Conservation (phyloP, 2,797 vertebrate species). For the Enteromius unitaeniatus region DNA sequence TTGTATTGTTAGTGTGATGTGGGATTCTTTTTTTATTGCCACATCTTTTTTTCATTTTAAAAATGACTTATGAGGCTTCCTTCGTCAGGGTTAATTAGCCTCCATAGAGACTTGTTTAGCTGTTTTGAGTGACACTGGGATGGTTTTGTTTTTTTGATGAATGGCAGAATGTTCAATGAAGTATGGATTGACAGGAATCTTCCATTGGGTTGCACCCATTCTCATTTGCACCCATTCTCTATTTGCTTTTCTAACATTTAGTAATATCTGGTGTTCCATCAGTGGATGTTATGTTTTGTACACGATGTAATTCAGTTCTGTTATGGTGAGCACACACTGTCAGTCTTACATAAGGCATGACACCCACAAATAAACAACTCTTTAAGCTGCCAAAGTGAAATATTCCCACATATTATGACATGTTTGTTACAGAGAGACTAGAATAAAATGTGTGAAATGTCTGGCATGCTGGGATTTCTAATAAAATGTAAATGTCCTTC, state of each 20-base stretch:
- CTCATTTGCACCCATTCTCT: background rate
- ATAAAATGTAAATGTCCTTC: background rate
- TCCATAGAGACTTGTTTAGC: background rate
- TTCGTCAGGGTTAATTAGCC: slow-evolving; percentile 19
- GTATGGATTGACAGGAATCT: background rate
- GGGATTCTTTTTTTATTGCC: background rate
- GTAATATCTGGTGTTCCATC: background rate
- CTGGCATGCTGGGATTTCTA: background rate
- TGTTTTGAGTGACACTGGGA: slow-evolving; percentile 27
- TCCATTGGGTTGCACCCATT: background rate
- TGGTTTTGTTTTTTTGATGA: slow-evolving; percentile 16
- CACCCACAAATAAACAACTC: slow-evolving; percentile 19
- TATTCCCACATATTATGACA: slow-evolving; percentile 16
- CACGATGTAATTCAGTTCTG: background rate
- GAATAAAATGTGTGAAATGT: slow-evolving; percentile 25
- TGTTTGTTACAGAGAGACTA: background rate
- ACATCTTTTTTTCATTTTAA: background rate
- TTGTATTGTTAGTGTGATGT: background rate
- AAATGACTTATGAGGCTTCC: background rate
- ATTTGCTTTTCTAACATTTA: background rate
- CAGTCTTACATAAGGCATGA: slow-evolving; percentile 5
- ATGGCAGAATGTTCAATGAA: slow-evolving; percentile 31
- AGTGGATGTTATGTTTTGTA: background rate
- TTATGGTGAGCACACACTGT: slow-evolving; percentile 13
- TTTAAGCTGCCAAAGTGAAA: slow-evolving; percentile 15